Conservation (phyloP, 2,888 invertebrate genomes). For the Cacoxenus indagator region DNA sequence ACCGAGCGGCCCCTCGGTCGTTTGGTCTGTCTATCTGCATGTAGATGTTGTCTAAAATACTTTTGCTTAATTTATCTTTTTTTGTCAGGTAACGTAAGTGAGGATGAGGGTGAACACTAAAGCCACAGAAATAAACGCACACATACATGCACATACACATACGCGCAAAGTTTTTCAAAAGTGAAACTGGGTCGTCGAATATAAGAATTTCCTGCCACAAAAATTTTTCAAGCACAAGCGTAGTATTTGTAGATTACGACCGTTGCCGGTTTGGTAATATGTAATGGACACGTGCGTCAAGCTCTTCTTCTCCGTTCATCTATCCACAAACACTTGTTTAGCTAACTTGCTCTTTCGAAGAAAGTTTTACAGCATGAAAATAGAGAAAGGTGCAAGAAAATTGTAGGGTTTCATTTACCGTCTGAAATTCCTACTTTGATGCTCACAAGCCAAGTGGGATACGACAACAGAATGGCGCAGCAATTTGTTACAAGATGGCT, state of each 20-base stretch:
- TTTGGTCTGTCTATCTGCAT: slow-evolving; percentile 8
- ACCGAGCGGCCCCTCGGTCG: neutral
- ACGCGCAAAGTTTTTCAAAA: slow-evolving; percentile 26
- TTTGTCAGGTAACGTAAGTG: slow-evolving; percentile 41
- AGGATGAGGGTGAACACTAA: slow-evolving; percentile 55
- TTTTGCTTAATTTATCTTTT: slow-evolving; percentile 56
- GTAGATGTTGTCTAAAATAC: slow-evolving; percentile 39
- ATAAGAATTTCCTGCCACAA: slow-evolving; percentile 40
- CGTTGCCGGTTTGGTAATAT: slow-evolving; percentile 10
- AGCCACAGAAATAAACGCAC: slow-evolving; percentile 43
- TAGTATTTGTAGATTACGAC: neutral
- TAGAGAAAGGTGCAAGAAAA: slow-evolving; percentile 50
- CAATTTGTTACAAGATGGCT: slow-evolving; percentile 55
- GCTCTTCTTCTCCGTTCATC: neutral
- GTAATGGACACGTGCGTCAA: slow-evolving; percentile 4
- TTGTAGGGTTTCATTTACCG: slow-evolving; percentile 39
- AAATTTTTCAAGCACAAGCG: slow-evolving; percentile 40
- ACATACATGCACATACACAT: slow-evolving; percentile 13
- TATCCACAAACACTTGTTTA: neutral
- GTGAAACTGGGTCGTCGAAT: slow-evolving; percentile 48
- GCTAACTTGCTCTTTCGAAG: neutral
- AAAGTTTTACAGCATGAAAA: slow-evolving; percentile 9
- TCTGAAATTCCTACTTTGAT: slow-evolving; percentile 47
- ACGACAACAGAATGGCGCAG: slow-evolving; percentile 39
- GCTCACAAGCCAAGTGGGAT: slow-evolving; percentile 21